A percentile compares a stretch with the other conserved stretches of the same genome.
Conservation (phyloP, 2,888 invertebrate species). For the Eucera pruinosa region DNA sequence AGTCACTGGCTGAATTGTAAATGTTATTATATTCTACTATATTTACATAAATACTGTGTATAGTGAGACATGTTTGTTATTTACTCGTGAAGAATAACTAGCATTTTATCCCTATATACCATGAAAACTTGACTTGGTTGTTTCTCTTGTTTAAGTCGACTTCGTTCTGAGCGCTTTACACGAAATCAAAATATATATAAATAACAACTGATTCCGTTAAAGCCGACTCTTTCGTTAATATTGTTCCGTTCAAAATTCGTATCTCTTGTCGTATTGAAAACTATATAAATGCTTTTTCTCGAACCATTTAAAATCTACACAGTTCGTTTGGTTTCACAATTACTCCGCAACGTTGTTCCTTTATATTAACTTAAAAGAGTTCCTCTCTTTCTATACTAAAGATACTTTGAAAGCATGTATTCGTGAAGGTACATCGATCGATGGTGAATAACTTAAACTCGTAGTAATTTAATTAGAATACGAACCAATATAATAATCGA, state of each 20-base stretch:
- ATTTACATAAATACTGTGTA: slow-evolving; percentile 78
- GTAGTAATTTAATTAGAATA: slow-evolving; percentile 29
- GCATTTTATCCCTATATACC: slow-evolving; percentile 56
- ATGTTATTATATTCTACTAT: slow-evolving; percentile 74
- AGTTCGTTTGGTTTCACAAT: slow-evolving; percentile 45
- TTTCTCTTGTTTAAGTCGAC: slow-evolving; percentile 40
- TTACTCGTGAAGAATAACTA: slow-evolving; percentile 75
- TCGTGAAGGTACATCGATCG: slow-evolving; percentile 30
- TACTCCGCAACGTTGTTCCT: slow-evolving; percentile 26
- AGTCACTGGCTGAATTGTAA: slow-evolving; percentile 76
- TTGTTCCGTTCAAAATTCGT: no score
- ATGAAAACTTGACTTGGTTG: slow-evolving; percentile 43
- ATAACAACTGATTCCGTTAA: slow-evolving; percentile 44
- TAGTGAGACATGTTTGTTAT: slow-evolving; percentile 74
- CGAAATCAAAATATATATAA: slow-evolving; percentile 39
- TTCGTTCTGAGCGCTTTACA: slow-evolving; percentile 28
- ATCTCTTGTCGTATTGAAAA: slow-evolving; percentile 39
- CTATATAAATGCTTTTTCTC: slow-evolving; percentile 48
- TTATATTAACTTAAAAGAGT: slow-evolving; percentile 43
- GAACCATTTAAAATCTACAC: slow-evolving; percentile 35
- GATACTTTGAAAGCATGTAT: slow-evolving; percentile 40
- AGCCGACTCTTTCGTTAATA: slow-evolving; percentile 25
- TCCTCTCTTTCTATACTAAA: slow-evolving; percentile 26
- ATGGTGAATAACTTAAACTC: slow-evolving; percentile 24
- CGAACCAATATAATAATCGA: not conserved